phyloP scores from a whole-genome alignment of 2,797 vertebrate species.

The Clarias platycephalus region DNA sequence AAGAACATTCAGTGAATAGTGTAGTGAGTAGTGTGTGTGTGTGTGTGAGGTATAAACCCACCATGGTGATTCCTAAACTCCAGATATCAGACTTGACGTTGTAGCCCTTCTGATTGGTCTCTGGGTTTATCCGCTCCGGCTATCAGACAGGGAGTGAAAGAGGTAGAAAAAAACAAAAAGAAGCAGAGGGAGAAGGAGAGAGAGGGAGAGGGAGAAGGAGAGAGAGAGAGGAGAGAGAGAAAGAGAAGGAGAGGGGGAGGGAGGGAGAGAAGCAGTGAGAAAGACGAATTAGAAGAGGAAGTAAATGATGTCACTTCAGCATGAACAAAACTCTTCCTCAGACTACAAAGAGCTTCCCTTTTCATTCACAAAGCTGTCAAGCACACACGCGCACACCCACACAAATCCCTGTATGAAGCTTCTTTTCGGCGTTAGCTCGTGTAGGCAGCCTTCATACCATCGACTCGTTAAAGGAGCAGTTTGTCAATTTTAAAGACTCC shows the following conservation, averaged over 20 bases:
- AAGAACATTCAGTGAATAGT: background rate
- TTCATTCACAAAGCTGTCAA: conserved; percentile 46
- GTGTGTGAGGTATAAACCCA: conserved; percentile 58
- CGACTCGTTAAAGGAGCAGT: conserved; percentile 12
- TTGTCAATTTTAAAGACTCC: conserved; percentile 20
- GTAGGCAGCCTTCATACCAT: conserved; percentile 22
- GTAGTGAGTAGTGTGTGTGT: background rate
- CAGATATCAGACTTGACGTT: conserved; percentile 97
- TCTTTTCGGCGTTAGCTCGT: conserved; percentile 7
- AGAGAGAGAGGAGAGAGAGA: background rate
- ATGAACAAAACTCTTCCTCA: conserved; percentile 35
- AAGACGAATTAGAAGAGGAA: conserved; percentile 9
- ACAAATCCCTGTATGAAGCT: conserved; percentile 6
- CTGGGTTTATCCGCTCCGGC: conserved; percentile 97
- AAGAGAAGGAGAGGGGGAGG: background rate
- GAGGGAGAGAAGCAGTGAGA: background rate
- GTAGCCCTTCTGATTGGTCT: conserved; percentile 97
- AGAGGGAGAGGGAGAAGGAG: background rate
- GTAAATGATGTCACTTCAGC: conserved; percentile 23
- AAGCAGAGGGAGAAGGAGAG: background rate
- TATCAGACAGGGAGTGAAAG: conserved; percentile 63
- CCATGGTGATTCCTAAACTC: conserved; percentile 98
- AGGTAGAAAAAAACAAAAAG: background rate
- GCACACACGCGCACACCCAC: conserved; percentile 15
- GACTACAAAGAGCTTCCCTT: conserved; percentile 33